Conservation (phyloP, 2,888 invertebrate genomes). For the Agonum fuliginosum region DNA sequence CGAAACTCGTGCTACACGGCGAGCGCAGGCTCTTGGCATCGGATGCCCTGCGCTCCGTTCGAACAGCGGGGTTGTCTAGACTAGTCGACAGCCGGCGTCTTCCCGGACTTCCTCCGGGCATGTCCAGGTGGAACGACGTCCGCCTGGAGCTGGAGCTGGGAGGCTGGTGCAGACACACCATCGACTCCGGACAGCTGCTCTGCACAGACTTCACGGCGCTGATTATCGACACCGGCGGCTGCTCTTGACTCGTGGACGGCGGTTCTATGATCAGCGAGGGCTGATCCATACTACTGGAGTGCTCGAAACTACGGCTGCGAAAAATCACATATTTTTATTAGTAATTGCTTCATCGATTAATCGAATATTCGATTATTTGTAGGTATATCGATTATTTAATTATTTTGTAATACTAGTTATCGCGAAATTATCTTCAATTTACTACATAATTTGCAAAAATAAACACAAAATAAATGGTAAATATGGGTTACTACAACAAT, state of each 20-base stretch:
- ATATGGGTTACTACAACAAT: too few species aligned
- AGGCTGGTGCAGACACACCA: conserved; percentile 49
- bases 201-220: neutral
- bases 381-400: too few species aligned
- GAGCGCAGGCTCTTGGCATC: conserved; percentile 54
- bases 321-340: too few species aligned
- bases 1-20: conserved; percentile 68
- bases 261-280: conserved; percentile 63
- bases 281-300: conserved; percentile 69
- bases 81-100: conserved; percentile 57
- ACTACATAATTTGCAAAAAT: too few species aligned
- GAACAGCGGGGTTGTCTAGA: conserved; percentile 58
- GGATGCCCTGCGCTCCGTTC: conserved; percentile 62
- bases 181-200: conserved; percentile 54
- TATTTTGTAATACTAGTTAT: too few species aligned
- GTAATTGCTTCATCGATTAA: too few species aligned
- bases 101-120: conserved; percentile 35
- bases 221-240: conserved; percentile 69
- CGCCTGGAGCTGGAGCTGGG: conserved; percentile 63
- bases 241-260: conserved; percentile 62
- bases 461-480: too few species aligned
- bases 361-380: too few species aligned
- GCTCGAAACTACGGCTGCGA: conserved; percentile 62
- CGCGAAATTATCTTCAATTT: too few species aligned
- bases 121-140: conserved; percentile 63